Base-by-base conservation (phyloP, 1,140 invertebrate genomes). In the Aphidius ervi region DNA sequence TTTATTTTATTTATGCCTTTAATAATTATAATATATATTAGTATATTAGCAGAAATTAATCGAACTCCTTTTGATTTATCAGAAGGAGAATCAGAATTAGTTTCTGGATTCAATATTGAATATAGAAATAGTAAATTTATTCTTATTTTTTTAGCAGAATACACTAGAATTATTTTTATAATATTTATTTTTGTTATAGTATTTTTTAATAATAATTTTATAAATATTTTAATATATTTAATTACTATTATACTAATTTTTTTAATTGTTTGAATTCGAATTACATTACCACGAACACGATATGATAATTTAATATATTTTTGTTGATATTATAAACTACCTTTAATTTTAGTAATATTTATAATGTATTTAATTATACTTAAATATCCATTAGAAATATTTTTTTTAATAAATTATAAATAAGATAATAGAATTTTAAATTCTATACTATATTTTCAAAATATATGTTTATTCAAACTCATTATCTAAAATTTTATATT, bases 21-120 rank as follows among this genome's bases (percentile, higher is more conserved):
- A 72, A 69, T 67, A 64, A 75, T 85, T 65, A 75, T 83, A 68
- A 83, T 83, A 69, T 78, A 86, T 67, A 72, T 79, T 67, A 84
- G 82, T 65, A 80, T 76, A 65, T 80, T 89, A 74, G 86, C 85
- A 54, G 87, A 90, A 75, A 86, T 83, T 68, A 89, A 89, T 83
- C 88, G 87, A 0, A 84, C 84, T 70, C 87, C 86, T 63, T 89
- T 89, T 87, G 88, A 90, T 87, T 89, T 90, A 83, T 82, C 85
- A 68, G 87, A 90, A 69, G 85, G 86, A 0, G 86, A 90, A 72
- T 87, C 83, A 50, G 87, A 90, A 73, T 83, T 90, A 81, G 85
- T 90, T 68, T 90, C 85, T 40, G 87, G 87, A 7, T 90, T 87
- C 88, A 89, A 90, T 85, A 77, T 85, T 71, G 87, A 90, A 67